Percentiles rank a stretch among this genome's conserved stretches.
Evolutionary conservation across 2,113 vertebrate genomes (phyloP).

Genomic region (Pogonocichla stellata): DNA sequence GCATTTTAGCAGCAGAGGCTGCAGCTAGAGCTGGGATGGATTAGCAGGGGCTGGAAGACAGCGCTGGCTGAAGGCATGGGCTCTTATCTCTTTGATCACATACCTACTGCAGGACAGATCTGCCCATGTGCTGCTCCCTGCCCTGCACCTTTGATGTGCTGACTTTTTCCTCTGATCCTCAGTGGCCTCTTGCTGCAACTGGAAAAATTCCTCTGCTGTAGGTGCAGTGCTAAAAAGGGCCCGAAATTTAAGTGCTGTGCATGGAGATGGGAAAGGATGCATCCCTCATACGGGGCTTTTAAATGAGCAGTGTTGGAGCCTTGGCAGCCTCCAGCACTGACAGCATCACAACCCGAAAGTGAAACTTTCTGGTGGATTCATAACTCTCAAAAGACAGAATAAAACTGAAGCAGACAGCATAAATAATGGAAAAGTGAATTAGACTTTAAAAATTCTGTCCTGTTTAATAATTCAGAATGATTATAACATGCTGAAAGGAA

Average conservation of each 20-base stretch:
- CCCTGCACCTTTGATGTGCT: constrained; percentile 6
- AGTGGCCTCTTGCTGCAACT: neutral
- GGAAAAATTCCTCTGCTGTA: neutral
- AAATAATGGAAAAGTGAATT: constrained; percentile 62
- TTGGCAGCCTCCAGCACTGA: neutral
- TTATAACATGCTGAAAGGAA: constrained; percentile 37
- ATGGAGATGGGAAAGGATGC: neutral
- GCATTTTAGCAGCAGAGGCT: neutral
- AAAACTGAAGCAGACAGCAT: constrained; percentile 51
- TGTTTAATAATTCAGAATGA: constrained; percentile 52
- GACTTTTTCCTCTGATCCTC: neutral
- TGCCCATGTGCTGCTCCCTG: constrained; percentile 3
- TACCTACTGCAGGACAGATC: constrained; percentile 23
- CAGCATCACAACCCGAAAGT: neutral
- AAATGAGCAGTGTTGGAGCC: neutral
- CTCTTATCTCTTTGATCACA: neutral
- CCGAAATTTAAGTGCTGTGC: neutral
- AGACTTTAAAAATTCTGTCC: constrained; percentile 55
- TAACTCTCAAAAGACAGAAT: neutral
- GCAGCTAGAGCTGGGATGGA: constrained; percentile 29
- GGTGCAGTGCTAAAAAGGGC: neutral
- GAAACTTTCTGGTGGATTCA: constrained; percentile 37
- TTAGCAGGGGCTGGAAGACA: neutral
- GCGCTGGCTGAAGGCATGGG: neutral
- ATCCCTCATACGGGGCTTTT: neutral